Conservation (phyloP, 2,888 invertebrate species). For the Brachypalpus laphriformis region DNA sequence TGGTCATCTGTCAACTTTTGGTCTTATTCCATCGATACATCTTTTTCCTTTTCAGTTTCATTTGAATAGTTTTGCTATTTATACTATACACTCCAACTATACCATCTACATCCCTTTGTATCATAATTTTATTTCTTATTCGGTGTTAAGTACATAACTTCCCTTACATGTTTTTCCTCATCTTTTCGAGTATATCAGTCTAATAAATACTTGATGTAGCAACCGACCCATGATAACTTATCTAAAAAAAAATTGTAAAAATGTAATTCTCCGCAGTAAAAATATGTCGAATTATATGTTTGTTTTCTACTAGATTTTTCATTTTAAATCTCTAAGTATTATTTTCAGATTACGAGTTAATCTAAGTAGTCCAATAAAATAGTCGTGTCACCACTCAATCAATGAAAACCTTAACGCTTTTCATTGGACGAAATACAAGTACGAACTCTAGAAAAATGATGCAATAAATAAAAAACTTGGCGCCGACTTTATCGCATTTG, state of each 20-base stretch:
- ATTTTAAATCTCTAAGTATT: not conserved
- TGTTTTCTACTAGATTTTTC: not conserved
- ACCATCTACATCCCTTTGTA: no score
- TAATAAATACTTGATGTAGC: no score
- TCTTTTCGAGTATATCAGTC: no score
- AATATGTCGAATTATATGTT: not conserved
- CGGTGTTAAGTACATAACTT: no score
- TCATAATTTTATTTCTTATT: no score
- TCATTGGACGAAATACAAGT: no score
- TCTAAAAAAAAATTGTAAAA: not conserved
- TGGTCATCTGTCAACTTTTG: no score
- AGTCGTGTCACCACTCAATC: not conserved
- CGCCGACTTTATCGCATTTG: not conserved
- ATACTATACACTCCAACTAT: no score
- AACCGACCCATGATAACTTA: not conserved
- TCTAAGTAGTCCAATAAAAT: slow-evolving; percentile 1
- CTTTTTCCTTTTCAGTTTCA: no score
- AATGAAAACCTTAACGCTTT: not conserved
- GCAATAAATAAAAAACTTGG: not conserved
- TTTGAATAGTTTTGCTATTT: no score
- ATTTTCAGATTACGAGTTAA: not conserved
- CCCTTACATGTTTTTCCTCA: no score
- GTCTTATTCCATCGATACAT: no score
- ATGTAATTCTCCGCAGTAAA: not conserved
- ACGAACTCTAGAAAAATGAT: not conserved